Percentiles rank a stretch among this genome's conserved stretches.
Evolutionary conservation across 2,113 vertebrate species (phyloP).

Genomic region (Gavia stellata): DNA sequence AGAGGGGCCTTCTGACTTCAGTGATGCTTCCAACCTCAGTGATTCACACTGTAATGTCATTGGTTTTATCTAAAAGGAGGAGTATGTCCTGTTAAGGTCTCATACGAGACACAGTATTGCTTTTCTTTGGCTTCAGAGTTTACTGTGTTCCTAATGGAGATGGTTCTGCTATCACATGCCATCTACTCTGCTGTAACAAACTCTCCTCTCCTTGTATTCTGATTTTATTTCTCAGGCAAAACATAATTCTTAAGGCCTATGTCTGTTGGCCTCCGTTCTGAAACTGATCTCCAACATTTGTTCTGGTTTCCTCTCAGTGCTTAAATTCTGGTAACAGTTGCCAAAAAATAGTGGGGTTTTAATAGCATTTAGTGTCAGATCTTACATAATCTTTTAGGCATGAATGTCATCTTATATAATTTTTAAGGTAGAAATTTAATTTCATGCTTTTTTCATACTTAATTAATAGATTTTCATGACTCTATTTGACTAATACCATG

Average conservation of each 20-base stretch:
- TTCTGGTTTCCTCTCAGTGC: neutral
- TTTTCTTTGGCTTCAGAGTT: neutral
- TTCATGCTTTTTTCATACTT: neutral
- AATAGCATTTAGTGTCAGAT: neutral
- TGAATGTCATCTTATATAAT: neutral
- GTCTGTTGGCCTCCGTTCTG: neutral
- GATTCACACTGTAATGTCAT: neutral
- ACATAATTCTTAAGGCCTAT: neutral
- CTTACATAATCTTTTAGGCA: neutral
- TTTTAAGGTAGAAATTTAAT: neutral
- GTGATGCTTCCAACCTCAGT: neutral
- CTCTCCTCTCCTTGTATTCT: neutral
- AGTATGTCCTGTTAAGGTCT: neutral
- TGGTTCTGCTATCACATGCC: neutral
- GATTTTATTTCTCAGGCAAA: constrained; percentile 1
- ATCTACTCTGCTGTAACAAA: neutral
- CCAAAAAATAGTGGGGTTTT: neutral
- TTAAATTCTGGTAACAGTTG: neutral
- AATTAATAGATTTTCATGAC: neutral
- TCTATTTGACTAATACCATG: neutral
- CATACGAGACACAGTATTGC: neutral
- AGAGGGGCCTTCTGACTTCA: neutral
- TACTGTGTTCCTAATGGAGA: neutral
- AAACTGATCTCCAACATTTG: neutral
- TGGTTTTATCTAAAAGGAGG: neutral